Evolutionary conservation across 1,140 invertebrate species (phyloP).

Genomic region (Riptortus pedestris): DNA sequence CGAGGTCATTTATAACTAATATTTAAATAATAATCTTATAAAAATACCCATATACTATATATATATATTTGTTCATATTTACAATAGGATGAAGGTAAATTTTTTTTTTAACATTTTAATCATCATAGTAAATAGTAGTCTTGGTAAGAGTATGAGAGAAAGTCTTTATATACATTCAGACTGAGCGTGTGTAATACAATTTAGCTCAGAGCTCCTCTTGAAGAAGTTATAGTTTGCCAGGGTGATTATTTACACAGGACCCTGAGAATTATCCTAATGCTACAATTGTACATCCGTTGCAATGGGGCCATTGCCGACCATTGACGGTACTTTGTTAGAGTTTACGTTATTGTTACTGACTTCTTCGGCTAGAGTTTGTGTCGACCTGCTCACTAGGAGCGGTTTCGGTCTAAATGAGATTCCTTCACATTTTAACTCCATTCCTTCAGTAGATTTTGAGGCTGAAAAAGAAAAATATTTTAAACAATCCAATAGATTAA

Average conservation of each 20-base stretch:
- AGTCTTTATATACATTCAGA: no score
- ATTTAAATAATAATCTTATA: slow-evolving; percentile 41
- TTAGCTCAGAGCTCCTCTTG: no score
- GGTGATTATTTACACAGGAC: no score
- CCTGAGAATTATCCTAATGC: no score
- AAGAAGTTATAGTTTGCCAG: no score
- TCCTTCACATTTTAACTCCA: slow-evolving; percentile 19
- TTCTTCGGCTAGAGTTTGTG: slow-evolving; percentile 18
- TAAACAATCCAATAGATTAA: background rate
- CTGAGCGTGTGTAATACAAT: no score
- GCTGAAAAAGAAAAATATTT: background rate
- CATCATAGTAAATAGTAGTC: no score
- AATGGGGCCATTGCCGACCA: slow-evolving; percentile 22
- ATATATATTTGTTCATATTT: no score
- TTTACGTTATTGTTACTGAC: slow-evolving; percentile 30
- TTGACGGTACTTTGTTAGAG: slow-evolving; percentile 30
- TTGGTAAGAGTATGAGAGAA: no score
- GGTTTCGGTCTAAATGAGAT: slow-evolving; percentile 24
- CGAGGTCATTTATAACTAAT: slow-evolving; percentile 45
- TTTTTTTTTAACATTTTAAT: no score
- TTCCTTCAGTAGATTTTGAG: slow-evolving; percentile 17
- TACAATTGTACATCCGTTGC: slow-evolving; percentile 24
- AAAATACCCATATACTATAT: slow-evolving; percentile 21
- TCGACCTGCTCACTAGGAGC: slow-evolving; percentile 18
- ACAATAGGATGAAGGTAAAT: no score